Conservation (phyloP, 2,113 vertebrate species). For the Dendrocopos noguchii region DNA sequence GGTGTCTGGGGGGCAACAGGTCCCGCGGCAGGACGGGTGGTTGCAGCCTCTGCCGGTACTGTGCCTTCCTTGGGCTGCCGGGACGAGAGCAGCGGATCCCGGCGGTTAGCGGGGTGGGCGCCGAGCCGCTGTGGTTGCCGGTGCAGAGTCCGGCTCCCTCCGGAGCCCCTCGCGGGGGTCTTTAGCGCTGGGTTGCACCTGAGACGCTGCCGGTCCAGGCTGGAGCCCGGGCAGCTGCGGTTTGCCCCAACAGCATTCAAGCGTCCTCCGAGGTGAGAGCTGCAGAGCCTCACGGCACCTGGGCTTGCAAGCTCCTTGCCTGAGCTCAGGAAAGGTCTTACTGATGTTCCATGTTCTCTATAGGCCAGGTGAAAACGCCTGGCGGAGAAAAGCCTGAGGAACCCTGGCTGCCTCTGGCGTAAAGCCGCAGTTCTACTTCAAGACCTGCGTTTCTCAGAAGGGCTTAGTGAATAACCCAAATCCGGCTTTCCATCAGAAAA, state of each 20-base stretch:
- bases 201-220: not conserved
- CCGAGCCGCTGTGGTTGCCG: not conserved
- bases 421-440: accelerated
- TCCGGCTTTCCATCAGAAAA: accelerated
- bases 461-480: not conserved
- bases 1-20: not conserved
- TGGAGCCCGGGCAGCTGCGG: not conserved
- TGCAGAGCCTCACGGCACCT: not conserved
- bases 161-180: accelerated
- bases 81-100: not conserved
- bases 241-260: accelerated
- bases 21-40: not conserved
- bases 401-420: accelerated
- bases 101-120: not conserved
- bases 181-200: accelerated
- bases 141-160: accelerated
- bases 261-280: not conserved
- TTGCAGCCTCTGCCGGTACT: not conserved
- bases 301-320: accelerated
- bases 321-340: accelerated
- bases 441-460: accelerated
- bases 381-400: not conserved
- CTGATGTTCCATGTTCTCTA: accelerated
- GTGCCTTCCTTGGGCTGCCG: too few species aligned
- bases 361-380: accelerated